Base-by-base conservation (phyloP, 2,113 vertebrate species). In the Chamaetylas fuelleborni region DNA sequence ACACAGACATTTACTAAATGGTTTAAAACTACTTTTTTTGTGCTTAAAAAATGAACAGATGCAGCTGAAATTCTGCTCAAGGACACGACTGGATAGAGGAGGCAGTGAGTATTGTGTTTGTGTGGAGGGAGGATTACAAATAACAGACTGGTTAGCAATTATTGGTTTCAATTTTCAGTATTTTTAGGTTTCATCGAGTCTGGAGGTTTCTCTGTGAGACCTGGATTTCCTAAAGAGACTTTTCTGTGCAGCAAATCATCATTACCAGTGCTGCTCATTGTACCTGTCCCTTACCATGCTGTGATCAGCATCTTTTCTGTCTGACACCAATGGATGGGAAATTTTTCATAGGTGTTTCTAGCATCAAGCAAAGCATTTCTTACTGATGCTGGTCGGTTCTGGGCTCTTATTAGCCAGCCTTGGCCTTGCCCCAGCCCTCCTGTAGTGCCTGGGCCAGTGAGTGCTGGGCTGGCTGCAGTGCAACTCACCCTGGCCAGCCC, bases 51-150 rank as follows among this genome's bases (percentile, higher is more conserved):
- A 34, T 14, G 12, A 87, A 86, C 8, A 61, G 64, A 53, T 74
- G 33, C 22, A 67, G 65, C 45, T 86, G 67, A 91, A 93, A 90
- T 91, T 86, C 81, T 90, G 65, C 74, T 74, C 28, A 70, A 85
- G 74, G 61, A 85, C 47, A 40, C 47, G 33, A 11, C 29, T 40
- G 77, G 89, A 57, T 19, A 36, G 61, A 91, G n/a, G 43, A 80
- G 67, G 50, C 11, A 15, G 31, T 8, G 29, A 91, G 20, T 57
- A 29, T 19, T 65, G 40, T 81, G 51, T 67, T 64, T 71, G 19
- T 17, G 9, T 15, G 15, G 56, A 73, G 42, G 60, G 16, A 78
- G 2, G 9, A 25, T 70, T 53, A 61, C 0, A 0, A 76, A 48
- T 72, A 60, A 74, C 26, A 40, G 43, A 60, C 40, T 61, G 7